Base-by-base conservation (phyloP, 2,888 invertebrate species). In the Poecilobothrus nobilitatus region DNA sequence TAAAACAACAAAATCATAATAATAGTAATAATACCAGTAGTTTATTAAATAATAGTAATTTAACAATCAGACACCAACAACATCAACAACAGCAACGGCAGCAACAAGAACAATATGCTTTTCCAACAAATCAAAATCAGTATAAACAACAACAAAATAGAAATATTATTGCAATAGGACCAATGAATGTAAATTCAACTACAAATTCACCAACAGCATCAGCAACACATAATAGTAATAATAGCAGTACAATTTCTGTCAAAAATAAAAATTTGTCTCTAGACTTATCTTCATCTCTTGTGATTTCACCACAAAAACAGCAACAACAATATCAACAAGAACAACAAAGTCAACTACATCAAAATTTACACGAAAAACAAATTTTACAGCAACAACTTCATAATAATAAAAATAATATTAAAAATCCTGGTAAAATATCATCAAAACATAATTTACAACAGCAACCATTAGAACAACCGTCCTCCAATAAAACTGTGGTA, bases 391-490 rank as follows among this genome's bases (percentile, higher is more conserved):
- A 62, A 15, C 71, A 66, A 53, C 68, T 69, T 63, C 68, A 71
- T 67, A 71, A 73, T 63, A 53, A 6, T 53, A 53, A 53, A 18
- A 53, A 53, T 18, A 53, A 53, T 53, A 18, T 53, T 4, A 53
- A 53, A 53, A 9, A 53, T 53, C 53, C 15, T 18, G 53, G 53
- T 6, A 53, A 53, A n/a, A 18, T 53, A 18, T 53, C 53, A 18
- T 53, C 53, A 53, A 53, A 53, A 18, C 53, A 53, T 12, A 8
- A 53, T 18, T 18, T 53, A 15, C 72, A 71, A 53, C 69, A 72
- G 66, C 71, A 70, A 69, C 68, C 69, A 65, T 69, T 70, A 70
- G 71, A 73, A 71, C 70, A 71, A 71, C 71, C 69, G 69, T 71
- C 72, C 71, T 71, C 71, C 71, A 70, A 70, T 66, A 70, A 67